A percentile compares a stretch with the other conserved stretches of the same genome.
Evolutionary conservation across 2,113 vertebrate genomes (phyloP).

Genomic region (Chroicocephalus ridibundus): DNA sequence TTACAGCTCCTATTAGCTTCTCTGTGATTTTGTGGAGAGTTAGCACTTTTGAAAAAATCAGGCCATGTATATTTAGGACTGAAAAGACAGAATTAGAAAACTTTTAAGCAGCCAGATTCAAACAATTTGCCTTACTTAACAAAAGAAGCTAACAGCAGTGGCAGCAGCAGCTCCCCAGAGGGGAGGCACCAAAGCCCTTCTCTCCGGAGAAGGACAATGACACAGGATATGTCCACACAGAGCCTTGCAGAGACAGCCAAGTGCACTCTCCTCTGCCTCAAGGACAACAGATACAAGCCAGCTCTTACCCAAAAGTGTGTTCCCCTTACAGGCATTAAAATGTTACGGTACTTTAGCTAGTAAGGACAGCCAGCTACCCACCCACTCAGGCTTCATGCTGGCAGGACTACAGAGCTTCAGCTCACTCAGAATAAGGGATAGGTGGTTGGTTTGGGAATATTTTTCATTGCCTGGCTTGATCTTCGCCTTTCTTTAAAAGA

Average conservation of each 20-base stretch:
- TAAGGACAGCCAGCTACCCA: neutral
- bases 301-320: neutral
- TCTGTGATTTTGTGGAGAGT: neutral
- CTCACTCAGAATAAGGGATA: neutral
- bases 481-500: neutral
- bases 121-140: neutral
- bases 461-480: neutral
- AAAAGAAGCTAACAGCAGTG: neutral
- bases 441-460: neutral
- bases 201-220: neutral
- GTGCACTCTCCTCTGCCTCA: neutral
- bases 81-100: slow-evolving; percentile 14
- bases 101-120: slow-evolving; percentile 5
- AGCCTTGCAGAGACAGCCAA: neutral
- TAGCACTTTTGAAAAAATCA: slow-evolving; percentile 7
- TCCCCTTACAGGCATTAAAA: neutral
- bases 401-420: neutral
- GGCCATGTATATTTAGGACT: slow-evolving; percentile 5
- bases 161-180: neutral
- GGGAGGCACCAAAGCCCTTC: neutral
- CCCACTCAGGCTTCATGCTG: neutral
- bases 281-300: neutral
- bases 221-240: neutral
- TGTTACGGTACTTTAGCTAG: neutral
- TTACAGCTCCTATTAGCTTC: neutral